Conservation (phyloP, 1,140 invertebrate species). For the Saccostrea echinata region DNA sequence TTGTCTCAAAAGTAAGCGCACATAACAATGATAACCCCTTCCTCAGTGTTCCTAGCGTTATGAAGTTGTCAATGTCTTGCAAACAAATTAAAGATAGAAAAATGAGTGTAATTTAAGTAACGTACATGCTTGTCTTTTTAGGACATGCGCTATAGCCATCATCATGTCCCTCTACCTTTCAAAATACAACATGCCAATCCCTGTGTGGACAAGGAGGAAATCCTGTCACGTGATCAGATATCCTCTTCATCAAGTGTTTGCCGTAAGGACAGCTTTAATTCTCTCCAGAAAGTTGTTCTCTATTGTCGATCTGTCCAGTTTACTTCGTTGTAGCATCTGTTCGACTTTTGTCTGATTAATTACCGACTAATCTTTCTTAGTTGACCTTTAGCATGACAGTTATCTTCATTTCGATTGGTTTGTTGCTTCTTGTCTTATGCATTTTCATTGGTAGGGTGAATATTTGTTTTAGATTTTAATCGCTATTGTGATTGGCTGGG, state of each 20-base stretch:
- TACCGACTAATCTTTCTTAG: background rate
- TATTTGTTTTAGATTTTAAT: slow-evolving; percentile 84
- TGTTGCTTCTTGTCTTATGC: background rate
- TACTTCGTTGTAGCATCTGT: too few relatives aligned
- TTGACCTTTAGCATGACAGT: background rate
- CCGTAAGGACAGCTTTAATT: slow-evolving; percentile 82
- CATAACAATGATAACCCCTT: too few relatives aligned
- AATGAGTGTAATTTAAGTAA: too few relatives aligned
- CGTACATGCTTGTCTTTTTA: slow-evolving; percentile 78
- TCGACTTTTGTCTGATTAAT: background rate
- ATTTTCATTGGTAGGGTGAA: background rate
- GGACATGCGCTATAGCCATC: slow-evolving; percentile 89
- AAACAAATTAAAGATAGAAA: too few relatives aligned
- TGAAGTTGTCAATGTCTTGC: too few relatives aligned
- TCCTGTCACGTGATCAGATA: slow-evolving; percentile 84
- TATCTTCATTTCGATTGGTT: background rate
- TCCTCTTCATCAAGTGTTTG: slow-evolving; percentile 89
- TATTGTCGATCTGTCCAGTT: background rate
- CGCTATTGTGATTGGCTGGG: slow-evolving; percentile 90
- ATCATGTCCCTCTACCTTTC: slow-evolving; percentile 90
- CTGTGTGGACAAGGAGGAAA: slow-evolving; percentile 83
- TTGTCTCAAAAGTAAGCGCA: too few relatives aligned
- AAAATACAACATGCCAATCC: slow-evolving; percentile 85
- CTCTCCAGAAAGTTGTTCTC: background rate
- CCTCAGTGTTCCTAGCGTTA: too few relatives aligned